Conservation (phyloP, 1,140 invertebrate genomes). For the Drosophila saltans region DNA sequence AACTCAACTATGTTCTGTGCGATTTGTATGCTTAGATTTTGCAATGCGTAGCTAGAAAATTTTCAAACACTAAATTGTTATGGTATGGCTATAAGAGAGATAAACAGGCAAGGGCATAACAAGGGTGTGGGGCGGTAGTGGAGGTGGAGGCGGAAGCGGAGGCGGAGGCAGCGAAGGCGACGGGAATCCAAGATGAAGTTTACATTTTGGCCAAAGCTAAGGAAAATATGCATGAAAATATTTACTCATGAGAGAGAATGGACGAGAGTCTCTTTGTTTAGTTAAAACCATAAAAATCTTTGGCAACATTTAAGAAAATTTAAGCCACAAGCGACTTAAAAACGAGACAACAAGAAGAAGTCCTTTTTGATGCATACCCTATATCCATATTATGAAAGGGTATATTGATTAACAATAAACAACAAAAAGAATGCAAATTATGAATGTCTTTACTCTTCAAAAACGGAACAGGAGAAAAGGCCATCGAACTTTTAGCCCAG, state of each 20-base stretch:
- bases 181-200: conserved; percentile 6
- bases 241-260: conserved; percentile 67
- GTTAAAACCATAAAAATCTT: conserved; percentile 75
- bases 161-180: background rate
- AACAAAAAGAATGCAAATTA: too few relatives aligned
- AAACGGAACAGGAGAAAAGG: background rate
- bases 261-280: conserved; percentile 54
- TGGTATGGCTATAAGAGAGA: conserved; percentile 58
- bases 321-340: conserved; percentile 78
- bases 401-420: background rate
- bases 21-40: conserved; percentile 49
- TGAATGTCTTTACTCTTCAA: too few relatives aligned
- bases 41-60: conserved; percentile 75
- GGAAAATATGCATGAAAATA: conserved; percentile 77
- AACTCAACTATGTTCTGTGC: conserved; percentile 36
- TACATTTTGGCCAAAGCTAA: conserved; percentile 11
- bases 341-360: conserved; percentile 55
- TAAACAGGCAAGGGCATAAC: conserved; percentile 35
- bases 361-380: conserved; percentile 41
- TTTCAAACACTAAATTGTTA: conserved; percentile 72
- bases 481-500: too few relatives aligned
- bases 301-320: conserved; percentile 76
- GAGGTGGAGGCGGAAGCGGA: too few relatives aligned
- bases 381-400: conserved; percentile 6
- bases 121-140: background rate